Conservation (phyloP, 2,797 vertebrate genomes). For the Sebastes elongatus region DNA sequence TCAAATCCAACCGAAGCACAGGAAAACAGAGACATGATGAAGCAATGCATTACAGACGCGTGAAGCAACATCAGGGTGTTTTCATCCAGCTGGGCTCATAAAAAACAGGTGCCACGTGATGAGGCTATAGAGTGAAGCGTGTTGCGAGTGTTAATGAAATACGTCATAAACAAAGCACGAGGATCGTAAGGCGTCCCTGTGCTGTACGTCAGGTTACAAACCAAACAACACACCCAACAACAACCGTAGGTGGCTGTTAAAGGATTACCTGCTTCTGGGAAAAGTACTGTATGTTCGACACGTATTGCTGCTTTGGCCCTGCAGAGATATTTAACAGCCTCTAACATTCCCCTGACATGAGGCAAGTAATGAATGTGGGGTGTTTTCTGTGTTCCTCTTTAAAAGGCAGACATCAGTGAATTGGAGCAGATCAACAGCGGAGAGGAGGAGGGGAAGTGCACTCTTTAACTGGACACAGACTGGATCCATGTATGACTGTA, state of each 20-base stretch:
- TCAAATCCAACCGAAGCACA: not conserved
- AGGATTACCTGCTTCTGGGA: conserved; percentile 7
- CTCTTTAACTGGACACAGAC: not conserved
- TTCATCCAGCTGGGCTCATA: conserved; percentile 28
- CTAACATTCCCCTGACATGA: conserved; percentile 31
- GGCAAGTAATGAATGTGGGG: conserved; percentile 5
- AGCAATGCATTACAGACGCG: conserved; percentile 36
- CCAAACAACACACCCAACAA: not conserved
- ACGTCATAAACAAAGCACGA: not conserved
- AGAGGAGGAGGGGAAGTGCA: not conserved
- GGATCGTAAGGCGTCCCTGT: not conserved
- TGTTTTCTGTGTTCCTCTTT: conserved; percentile 27
- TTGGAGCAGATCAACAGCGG: not conserved
- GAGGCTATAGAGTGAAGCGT: not conserved
- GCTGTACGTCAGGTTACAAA: not conserved
- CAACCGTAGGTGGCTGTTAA: not conserved
- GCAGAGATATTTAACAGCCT: conserved; percentile 25
- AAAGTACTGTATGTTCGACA: not conserved
- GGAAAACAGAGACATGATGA: conserved; percentile 16
- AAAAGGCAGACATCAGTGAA: not conserved
- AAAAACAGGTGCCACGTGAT: conserved; percentile 32
- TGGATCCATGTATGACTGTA: not conserved
- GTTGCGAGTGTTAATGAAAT: conserved; percentile 5
- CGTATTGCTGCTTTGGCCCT: conserved; percentile 5
- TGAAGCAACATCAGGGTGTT: conserved; percentile 48